Percentiles rank a stretch among this genome's conserved stretches.
phyloP scores from a whole-genome alignment of 2,888 invertebrate genomes.

The Xanthorhoe designata region DNA sequence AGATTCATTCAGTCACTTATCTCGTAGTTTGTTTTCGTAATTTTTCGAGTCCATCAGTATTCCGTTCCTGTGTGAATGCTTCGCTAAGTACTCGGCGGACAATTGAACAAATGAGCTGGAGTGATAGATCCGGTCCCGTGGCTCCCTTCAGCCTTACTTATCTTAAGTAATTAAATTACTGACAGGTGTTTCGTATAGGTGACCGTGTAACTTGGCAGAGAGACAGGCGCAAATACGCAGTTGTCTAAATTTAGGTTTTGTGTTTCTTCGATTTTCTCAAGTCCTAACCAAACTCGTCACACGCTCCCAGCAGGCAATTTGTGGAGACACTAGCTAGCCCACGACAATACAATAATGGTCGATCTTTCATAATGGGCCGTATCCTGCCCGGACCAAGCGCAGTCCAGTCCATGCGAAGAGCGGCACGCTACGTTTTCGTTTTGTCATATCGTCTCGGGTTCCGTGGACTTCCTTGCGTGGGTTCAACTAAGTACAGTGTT shows the following conservation, averaged over 20 bases:
- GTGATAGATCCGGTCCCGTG: constrained; percentile 79
- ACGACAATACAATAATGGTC: constrained; percentile 84
- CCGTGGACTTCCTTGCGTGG: constrained; percentile 69
- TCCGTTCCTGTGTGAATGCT: constrained; percentile 65
- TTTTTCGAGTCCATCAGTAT: not conserved
- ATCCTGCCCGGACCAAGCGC: constrained; percentile 77
- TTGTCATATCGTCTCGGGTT: constrained; percentile 56
- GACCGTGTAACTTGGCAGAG: constrained; percentile 28
- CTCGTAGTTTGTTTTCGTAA: not conserved
- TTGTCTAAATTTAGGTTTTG: constrained; percentile 24
- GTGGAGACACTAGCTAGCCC: constrained; percentile 77
- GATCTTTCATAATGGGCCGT: constrained; percentile 80
- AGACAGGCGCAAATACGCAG: constrained; percentile 28
- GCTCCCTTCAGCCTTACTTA: constrained; percentile 60
- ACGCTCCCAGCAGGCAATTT: constrained; percentile 65
- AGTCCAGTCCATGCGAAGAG: constrained; percentile 80
- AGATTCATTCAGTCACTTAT: not conserved
- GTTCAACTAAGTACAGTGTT: constrained; percentile 47
- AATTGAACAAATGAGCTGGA: constrained; percentile 81
- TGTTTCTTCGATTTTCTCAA: constrained; percentile 9
- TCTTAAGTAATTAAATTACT: constrained; percentile 20
- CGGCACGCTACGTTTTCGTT: constrained; percentile 58
- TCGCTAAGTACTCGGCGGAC: constrained; percentile 63
- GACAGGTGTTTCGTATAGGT: constrained; percentile 3
- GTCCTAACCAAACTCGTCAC: constrained; percentile 49